Percentiles rank a stretch among this genome's conserved stretches.
phyloP scores from a whole-genome alignment of 92 coral and sea anemone genomes.

The Heliopora coerulea region DNA sequence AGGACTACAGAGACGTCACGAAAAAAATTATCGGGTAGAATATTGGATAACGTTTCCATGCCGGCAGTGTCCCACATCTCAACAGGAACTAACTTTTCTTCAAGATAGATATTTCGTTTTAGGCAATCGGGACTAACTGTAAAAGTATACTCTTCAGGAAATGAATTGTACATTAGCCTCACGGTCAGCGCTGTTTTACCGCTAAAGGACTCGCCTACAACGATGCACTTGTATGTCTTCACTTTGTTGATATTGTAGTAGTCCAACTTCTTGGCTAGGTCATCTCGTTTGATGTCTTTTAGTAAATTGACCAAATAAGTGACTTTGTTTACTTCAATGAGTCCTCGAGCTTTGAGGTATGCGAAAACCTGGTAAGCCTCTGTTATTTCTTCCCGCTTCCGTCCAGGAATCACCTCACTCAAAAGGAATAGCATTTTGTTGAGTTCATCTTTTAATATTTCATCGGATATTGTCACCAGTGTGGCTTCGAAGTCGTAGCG shows the following conservation, averaged over 20 bases:
- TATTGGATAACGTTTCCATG: neutral
- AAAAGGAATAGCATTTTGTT: neutral
- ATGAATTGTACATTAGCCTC: neutral
- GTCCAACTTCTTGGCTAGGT: neutral
- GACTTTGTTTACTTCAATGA: neutral
- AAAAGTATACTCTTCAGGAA: neutral
- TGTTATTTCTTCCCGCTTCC: neutral
- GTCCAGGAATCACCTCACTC: neutral
- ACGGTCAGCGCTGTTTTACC: neutral
- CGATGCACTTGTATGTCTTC: neutral
- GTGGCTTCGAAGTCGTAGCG: neutral
- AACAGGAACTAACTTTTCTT: neutral
- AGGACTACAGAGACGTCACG: neutral
- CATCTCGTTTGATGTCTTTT: neutral
- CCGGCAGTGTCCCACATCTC: slow-evolving; percentile 5
- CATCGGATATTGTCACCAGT: neutral
- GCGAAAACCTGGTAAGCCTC: neutral
- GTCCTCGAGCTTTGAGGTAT: neutral
- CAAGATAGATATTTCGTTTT: neutral
- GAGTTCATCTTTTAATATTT: neutral
- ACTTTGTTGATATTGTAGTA: neutral
- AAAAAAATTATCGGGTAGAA: neutral
- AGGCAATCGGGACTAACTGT: neutral
- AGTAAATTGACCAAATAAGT: neutral
- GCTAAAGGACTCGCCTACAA: neutral